Evolutionary conservation across 2,888 invertebrate genomes (phyloP), one percentile per base, ranked within the genome.

Genomic region (Saturnia japonica): DNA sequence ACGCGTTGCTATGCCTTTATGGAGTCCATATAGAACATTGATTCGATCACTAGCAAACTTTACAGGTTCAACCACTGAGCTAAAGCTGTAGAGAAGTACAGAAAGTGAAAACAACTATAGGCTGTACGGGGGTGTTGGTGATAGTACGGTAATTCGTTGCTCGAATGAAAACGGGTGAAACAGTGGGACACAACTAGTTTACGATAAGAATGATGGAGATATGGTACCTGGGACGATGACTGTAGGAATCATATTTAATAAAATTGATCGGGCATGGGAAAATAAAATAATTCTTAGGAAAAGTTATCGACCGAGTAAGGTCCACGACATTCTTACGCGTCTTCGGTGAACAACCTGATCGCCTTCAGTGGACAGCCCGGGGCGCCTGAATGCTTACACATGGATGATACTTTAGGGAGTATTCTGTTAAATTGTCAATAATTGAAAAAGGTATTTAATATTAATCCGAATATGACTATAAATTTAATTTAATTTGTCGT

Each of bases 321-420:
- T 91, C 91, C 86, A 89, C 72, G 77, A 75, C 80, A 88, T 83
- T 82, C 81, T 86, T 81, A 83, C 82, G 80, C 72, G 75, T 76
- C 79, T 70, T 68, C 70, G 72, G 73, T 77, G 80, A 77, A 77
- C 77, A 75, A 86, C 83, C 80, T 80, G 88, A 74, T 87, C 73
- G 84, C 91, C 91, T 91, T 91, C 91, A 82, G 79, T 74, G 75
- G 76, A 47, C 81, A 80, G 87, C 91, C 88, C 77, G 84, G 78
- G 88, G 91, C 90, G 86, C 80, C 84, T 81, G 83, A 86, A 87
- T 87, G 82, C 82, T 84, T 84, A 82, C 83, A 80, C 83, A 74
- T 77, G 81, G 85, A 86, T 83, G 83, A 82, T 80, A 81, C 86
- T 79, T 79, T 76, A 76, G 76, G 85, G 88, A 82, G 75, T 79